A percentile compares a stretch with the other conserved stretches of the same genome.
phyloP scores from a whole-genome alignment of 2,797 vertebrate species.

The Squalus acanthias region DNA sequence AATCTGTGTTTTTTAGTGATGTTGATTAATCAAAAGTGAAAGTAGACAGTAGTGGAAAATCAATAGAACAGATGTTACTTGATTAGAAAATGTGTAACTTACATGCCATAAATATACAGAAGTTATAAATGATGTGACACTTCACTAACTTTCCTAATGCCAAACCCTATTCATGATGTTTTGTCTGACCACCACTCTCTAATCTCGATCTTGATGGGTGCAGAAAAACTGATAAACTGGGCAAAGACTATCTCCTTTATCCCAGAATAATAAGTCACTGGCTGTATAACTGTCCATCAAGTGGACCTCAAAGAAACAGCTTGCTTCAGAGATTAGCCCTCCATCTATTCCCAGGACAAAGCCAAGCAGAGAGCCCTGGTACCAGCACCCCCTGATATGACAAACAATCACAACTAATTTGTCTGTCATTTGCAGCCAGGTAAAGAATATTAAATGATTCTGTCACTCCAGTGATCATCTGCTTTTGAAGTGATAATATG shows the following conservation, averaged over 20 bases:
- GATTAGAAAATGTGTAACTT: too few species aligned
- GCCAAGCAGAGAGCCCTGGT: neutral
- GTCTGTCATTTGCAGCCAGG: neutral
- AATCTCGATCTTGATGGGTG: neutral
- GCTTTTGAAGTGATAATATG: neutral
- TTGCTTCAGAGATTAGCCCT: neutral
- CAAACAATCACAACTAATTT: neutral
- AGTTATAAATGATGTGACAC: too few species aligned
- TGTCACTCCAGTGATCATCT: too few species aligned
- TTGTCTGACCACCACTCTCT: neutral
- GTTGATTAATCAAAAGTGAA: too few species aligned
- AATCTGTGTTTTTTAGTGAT: too few species aligned
- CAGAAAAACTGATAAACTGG: neutral
- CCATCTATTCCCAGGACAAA: neutral
- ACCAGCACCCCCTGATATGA: too few species aligned
- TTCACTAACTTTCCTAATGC: too few species aligned
- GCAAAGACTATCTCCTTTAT: neutral
- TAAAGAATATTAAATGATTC: neutral
- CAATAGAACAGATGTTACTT: too few species aligned
- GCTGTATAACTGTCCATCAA: neutral
- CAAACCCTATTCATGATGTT: too few species aligned
- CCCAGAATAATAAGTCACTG: neutral
- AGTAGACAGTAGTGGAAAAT: too few species aligned
- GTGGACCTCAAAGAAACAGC: neutral
- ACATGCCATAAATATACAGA: too few species aligned